Percentiles rank a stretch among this genome's conserved stretches.
phyloP scores from a whole-genome alignment of 2,888 invertebrate genomes.

The Tholera decimalis region DNA sequence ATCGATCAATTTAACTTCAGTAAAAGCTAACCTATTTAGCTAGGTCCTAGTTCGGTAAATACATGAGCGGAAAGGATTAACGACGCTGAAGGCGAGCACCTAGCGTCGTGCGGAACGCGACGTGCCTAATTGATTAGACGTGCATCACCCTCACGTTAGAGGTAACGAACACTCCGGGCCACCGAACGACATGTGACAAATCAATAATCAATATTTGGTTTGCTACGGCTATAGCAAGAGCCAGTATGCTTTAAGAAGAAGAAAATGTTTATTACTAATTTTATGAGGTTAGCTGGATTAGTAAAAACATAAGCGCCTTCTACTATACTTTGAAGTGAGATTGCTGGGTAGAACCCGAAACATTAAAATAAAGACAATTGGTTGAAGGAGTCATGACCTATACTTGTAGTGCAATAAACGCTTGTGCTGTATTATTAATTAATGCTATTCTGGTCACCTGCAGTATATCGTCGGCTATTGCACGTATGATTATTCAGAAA shows the following conservation, averaged over 20 bases:
- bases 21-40: conserved; percentile 20
- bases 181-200: conserved; percentile 24
- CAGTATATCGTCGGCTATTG: background rate
- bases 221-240: background rate
- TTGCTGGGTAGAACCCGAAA: background rate
- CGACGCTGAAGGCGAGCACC: conserved; percentile 41
- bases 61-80: conserved; percentile 35
- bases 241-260: background rate
- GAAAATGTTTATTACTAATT: conserved; percentile 26
- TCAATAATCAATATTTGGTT: conserved; percentile 47
- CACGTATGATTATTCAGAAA: conserved; percentile 24
- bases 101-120: conserved; percentile 56
- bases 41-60: conserved; percentile 41
- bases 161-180: conserved; percentile 26
- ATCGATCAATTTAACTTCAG: conserved; percentile 11
- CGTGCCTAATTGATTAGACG: conserved; percentile 62
- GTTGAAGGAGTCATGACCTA: background rate
- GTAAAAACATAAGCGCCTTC: background rate
- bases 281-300: conserved; percentile 3
- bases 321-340: background rate
- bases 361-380: background rate
- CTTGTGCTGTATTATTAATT: background rate
- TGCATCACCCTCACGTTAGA: conserved; percentile 52
- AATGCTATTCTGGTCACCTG: background rate
- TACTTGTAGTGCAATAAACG: background rate